These are phyloP conservation scores for Trichomycterus rosablanca DNA, from an alignment of 2,113 vertebrate species.

Conservation along the genomic window DNA sequence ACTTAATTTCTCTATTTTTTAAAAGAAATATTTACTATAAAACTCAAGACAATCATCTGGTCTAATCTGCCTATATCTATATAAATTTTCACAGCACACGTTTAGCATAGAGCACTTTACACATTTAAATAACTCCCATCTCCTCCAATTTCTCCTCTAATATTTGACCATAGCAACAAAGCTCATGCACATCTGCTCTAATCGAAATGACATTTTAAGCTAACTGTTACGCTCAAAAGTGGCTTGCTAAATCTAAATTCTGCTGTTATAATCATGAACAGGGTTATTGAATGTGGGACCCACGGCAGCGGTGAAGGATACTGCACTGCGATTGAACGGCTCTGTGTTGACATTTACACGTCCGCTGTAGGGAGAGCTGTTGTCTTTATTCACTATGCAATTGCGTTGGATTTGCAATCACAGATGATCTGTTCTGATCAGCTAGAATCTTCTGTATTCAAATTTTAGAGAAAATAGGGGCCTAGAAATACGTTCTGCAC, in stretches of 20 bases:
- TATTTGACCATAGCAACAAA: too few species aligned
- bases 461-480: too few species aligned
- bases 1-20: too few species aligned
- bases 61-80: neutral
- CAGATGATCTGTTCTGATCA: constrained; percentile 20
- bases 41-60: constrained; percentile 1
- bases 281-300: constrained; percentile 65
- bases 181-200: neutral
- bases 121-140: neutral
- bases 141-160: neutral
- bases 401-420: constrained; percentile 47
- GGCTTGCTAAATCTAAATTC: constrained; percentile 7
- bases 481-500: too few species aligned
- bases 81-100: constrained; percentile 10
- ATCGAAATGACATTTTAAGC: neutral
- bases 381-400: constrained; percentile 76
- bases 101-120: constrained; percentile 39
- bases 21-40: too few species aligned
- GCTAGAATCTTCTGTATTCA: neutral
- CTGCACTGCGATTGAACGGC: constrained; percentile 75
- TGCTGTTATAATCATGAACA: constrained; percentile 26
- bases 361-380: constrained; percentile 66
- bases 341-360: constrained; percentile 64
- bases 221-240: constrained; percentile 32
- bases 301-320: constrained; percentile 70